Evolutionary conservation across 2,113 vertebrate species (phyloP), one percentile per base, ranked within the genome.

Genomic region (Hirundichthys speculiger): DNA sequence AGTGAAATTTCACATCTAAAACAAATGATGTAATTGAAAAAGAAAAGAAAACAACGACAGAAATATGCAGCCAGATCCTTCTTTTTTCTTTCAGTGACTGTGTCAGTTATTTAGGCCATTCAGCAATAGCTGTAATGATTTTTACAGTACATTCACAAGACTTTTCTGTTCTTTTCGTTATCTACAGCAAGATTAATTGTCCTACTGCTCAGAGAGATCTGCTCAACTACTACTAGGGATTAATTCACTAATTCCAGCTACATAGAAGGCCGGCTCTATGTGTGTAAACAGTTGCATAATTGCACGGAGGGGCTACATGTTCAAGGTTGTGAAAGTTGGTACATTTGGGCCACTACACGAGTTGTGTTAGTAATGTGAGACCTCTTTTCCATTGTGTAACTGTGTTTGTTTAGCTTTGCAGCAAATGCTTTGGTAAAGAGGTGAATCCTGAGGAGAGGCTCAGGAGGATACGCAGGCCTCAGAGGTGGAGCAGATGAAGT

Each of bases 361-460:
- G 55, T 53, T 60, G 38, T 61, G 64, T 77, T 58, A 13, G 73
- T 90, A 89, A 79, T 69, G 69, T 87, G 86, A 90, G 65, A 52
- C 45, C 56, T 47, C 40, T 20, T 73, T 71, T 85, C 70, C 74
- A 75, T 88, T 89, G 77, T 88, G 78, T 70, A 88, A 85, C 80
- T 40, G 51, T 90, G 84, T 86, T 88, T 88, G 69, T 89, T 88
- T 83, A 77, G 80, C 69, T 87, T 87, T 84, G 62, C 69, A 68
- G 73, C 72, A 64, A 82, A 85, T 64, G 34, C 68, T 75, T 86
- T 42, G 43, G 64, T 85, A 65, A 86, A 84, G 82, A 83, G 80
- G 85, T 86, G 86, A 86, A 80, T 69, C 64, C 60, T 13, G 13
- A 47, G 61, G 70, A 62, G 60, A 48, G 69, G 77, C 75, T 84